These are phyloP conservation scores for Bryconaethiops microstoma DNA, from an alignment of 2,797 vertebrate genomes.

Conservation along the genomic window DNA sequence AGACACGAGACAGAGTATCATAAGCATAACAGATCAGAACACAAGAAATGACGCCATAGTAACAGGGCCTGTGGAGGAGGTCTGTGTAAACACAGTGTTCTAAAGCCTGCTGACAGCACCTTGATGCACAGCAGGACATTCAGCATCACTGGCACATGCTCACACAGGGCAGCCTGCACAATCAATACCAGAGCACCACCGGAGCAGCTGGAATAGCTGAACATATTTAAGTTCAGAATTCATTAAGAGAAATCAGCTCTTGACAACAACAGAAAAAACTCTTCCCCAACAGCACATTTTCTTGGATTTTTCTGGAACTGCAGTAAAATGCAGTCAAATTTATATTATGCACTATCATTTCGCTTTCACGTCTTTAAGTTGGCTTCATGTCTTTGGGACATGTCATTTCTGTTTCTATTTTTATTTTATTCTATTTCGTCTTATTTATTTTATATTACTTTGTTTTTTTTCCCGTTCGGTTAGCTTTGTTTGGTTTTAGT, in stretches of 20 bases:
- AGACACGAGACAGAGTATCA: conserved; percentile 53
- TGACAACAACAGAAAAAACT: not conserved
- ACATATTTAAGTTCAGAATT: not conserved
- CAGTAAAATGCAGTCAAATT: too few relatives aligned
- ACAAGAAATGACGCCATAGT: conserved; percentile 60
- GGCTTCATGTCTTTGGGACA: too few relatives aligned
- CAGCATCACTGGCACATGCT: conserved; percentile 5
- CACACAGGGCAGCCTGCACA: not conserved
- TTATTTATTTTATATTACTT: too few relatives aligned
- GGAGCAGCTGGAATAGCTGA: not conserved
- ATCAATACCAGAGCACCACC: not conserved
- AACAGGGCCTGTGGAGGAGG: conserved; percentile 49
- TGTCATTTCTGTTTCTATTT: too few relatives aligned
- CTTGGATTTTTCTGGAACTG: too few relatives aligned
- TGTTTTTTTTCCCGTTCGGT: too few relatives aligned
- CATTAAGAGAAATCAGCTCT: not conserved
- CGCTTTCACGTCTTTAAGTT: too few relatives aligned
- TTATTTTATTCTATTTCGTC: too few relatives aligned
- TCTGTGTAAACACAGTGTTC: conserved; percentile 56
- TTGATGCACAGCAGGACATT: conserved; percentile 55
- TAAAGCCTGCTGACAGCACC: conserved; percentile 38
- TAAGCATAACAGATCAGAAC: conserved; percentile 50
- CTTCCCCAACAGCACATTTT: too few relatives aligned
- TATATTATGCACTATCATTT: too few relatives aligned
- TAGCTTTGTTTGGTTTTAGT: too few relatives aligned